A percentile compares a stretch with the other conserved stretches of the same genome.
Evolutionary conservation across 1,140 invertebrate species (phyloP).

Genomic region (Eupristina koningsbergeri): DNA sequence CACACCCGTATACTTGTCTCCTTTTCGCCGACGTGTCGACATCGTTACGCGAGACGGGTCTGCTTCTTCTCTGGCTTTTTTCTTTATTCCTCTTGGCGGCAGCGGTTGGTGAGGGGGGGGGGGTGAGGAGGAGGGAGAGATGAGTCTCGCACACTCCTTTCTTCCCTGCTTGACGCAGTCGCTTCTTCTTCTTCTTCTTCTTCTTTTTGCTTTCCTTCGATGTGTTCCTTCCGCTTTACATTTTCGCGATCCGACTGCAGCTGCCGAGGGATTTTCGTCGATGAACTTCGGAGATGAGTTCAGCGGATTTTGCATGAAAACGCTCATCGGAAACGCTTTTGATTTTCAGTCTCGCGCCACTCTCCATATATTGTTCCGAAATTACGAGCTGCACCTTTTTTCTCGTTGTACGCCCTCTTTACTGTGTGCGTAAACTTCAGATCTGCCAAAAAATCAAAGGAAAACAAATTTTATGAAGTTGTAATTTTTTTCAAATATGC

Average conservation of each 20-base stretch:
- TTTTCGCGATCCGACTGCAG: not conserved
- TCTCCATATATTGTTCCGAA: not conserved
- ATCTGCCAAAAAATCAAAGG: not conserved
- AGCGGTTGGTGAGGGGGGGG: too few species aligned
- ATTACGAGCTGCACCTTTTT: not conserved
- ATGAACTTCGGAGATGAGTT: not conserved
- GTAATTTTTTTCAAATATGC: not conserved
- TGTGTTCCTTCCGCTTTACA: not conserved
- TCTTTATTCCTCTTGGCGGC: conserved; percentile 4
- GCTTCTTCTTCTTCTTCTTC: not conserved
- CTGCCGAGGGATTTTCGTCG: not conserved
- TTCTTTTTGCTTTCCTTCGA: not conserved
- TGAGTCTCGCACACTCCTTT: too few species aligned
- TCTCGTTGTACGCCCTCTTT: not conserved
- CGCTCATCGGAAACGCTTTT: too few species aligned
- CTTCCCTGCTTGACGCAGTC: not conserved
- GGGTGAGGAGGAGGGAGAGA: not conserved
- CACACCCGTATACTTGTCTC: not conserved
- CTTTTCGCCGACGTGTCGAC: not conserved
- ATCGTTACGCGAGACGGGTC: conserved; percentile 8
- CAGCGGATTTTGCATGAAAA: too few species aligned
- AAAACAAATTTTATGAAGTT: not conserved
- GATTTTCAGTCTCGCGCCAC: too few species aligned
- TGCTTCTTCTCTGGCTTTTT: conserved; percentile 22
- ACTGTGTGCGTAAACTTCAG: not conserved